Evolutionary conservation across 1,140 invertebrate species (phyloP), one percentile per base, ranked within the genome.

Genomic region (Olivierus martensii): DNA sequence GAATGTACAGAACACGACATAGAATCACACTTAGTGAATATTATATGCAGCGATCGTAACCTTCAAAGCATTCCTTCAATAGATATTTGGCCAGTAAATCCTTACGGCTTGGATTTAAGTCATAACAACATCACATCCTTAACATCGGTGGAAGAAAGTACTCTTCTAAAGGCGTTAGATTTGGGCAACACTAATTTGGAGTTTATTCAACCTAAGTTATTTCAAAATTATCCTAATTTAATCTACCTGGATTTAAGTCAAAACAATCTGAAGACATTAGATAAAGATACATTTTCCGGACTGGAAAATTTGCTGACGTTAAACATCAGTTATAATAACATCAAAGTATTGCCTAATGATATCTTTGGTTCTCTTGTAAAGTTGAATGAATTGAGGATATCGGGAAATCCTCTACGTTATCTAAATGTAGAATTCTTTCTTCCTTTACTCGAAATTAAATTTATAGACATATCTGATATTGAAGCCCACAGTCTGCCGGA

Each of bases 251-350:
- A 56, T 19, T 36, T 56, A 7, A 49, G 49, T 9, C 41, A 46
- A 21, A 56, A 56, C 34, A 11, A 3, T 2, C 50, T 56, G 7
- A 39, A n/a, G 11, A 34, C 5, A n/a, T 46, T 53, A 10, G 43
- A 52, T 7, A 46, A 49, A 0, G 49, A 53, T 17, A 39, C 21
- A 12, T 56, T 56, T 18, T 49, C 49, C 6, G 55, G 55, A 11
- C 22, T 57, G 11, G 50, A 53, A 3, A 52, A 57, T 15, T 28
- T 57, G 6, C 21, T 42, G 18, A 41, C 49, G 2, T 35, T 61
- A 10, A 59, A 59, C 28, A 18, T 61, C 15, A 60, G 52, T 12
- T 34, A 52, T 18, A 61, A 61, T 46, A 39, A 36, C 3, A 7
- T 61, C 11, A 18, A 52, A 37, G 35, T 4, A 7, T 37, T 61